phyloP scores from a whole-genome alignment of 2,888 invertebrate genomes.

The Amblyjoppa fuscipennis region DNA sequence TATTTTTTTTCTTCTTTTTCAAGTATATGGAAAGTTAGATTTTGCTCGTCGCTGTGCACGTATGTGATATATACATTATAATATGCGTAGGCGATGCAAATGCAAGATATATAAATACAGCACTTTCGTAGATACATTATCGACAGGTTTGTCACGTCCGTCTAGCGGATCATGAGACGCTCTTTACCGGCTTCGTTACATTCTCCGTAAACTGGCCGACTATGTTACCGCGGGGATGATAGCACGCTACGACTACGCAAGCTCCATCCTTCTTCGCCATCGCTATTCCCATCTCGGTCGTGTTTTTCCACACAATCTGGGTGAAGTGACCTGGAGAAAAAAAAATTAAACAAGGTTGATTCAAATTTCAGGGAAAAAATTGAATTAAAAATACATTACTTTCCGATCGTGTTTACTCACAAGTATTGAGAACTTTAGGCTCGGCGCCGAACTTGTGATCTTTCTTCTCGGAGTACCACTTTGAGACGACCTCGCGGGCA shows the following conservation, averaged over 20 bases:
- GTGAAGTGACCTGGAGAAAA: conserved; percentile 86
- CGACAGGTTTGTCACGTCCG: conserved; percentile 57
- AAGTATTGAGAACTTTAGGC: conserved; percentile 88
- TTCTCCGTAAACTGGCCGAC: conserved; percentile 86
- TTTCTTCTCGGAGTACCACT: conserved; percentile 92
- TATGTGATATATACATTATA: conserved; percentile 65
- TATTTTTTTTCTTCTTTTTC: background rate
- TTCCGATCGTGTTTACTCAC: conserved; percentile 86
- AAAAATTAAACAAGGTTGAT: background rate
- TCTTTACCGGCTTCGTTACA: conserved; percentile 81
- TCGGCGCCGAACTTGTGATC: conserved; percentile 90
- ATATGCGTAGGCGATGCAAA: conserved; percentile 67
- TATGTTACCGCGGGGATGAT: conserved; percentile 88
- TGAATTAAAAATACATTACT: background rate
- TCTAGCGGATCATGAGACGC: conserved; percentile 69
- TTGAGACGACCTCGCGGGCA: conserved; percentile 90
- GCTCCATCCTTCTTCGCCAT: conserved; percentile 88
- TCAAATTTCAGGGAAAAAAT: background rate
- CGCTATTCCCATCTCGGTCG: conserved; percentile 91
- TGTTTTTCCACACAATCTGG: conserved; percentile 94
- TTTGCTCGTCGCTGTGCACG: conserved; percentile 37
- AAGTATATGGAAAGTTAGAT: conserved; percentile 26
- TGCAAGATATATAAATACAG: conserved; percentile 68
- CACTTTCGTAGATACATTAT: conserved; percentile 74
- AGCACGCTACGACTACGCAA: conserved; percentile 88